Conservation (phyloP, 2,797 vertebrate genomes). For the Lindbergichthys nudifrons region DNA sequence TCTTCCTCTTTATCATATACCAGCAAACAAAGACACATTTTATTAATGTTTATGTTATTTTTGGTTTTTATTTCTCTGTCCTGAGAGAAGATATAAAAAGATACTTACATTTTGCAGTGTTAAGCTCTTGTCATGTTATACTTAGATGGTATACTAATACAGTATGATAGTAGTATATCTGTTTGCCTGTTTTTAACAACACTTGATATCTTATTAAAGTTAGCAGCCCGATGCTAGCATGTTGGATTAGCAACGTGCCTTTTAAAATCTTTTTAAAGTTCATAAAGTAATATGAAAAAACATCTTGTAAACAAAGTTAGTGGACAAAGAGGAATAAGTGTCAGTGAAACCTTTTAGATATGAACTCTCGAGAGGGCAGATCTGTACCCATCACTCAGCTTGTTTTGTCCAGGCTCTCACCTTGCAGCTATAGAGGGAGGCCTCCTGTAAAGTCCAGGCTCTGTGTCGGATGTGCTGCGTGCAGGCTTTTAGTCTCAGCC, state of each 20-base stretch:
- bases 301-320: constrained; percentile 1
- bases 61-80: no score
- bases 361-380: constrained; percentile 29
- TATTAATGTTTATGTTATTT: no score
- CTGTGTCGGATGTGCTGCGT: constrained; percentile 29
- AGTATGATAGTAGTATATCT: no score
- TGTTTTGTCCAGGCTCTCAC: no score
- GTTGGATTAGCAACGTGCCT: neutral
- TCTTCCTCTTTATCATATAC: no score
- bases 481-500: constrained; percentile 58
- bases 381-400: constrained; percentile 23
- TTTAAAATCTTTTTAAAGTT: neutral
- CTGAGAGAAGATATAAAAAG: no score
- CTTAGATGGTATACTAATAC: no score
- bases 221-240: neutral
- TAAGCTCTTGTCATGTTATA: no score
- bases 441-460: constrained; percentile 62
- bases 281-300: neutral
- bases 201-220: neutral
- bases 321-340: neutral
- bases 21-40: no score
- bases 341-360: constrained; percentile 39
- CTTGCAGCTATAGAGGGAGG: constrained; percentile 32
- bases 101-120: no score
- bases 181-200: no score